A percentile compares a stretch with the other conserved stretches of the same genome.
Conservation (phyloP, 2,797 vertebrate species). For the Ptychadena robeensis region DNA sequence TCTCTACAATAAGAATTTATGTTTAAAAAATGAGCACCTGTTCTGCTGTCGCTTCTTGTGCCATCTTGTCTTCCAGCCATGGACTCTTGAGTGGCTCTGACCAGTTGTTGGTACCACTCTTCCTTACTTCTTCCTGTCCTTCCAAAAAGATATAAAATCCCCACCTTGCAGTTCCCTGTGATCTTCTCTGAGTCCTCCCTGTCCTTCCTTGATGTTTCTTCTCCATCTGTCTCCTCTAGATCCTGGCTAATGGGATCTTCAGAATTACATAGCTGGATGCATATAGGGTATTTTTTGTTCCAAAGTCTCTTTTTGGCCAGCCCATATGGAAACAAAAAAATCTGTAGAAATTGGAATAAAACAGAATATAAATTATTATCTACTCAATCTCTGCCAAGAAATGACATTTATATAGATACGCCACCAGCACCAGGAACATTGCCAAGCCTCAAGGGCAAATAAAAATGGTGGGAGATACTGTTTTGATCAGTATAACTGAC, state of each 20-base stretch:
- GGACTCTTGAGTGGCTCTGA: conserved; percentile 68
- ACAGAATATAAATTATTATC: too few species aligned
- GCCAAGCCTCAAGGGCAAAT: too few species aligned
- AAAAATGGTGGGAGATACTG: too few species aligned
- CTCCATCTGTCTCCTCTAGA: conserved; percentile 46
- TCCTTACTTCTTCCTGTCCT: conserved; percentile 89
- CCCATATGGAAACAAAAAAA: conserved; percentile 81
- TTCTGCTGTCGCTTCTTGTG: conserved; percentile 65
- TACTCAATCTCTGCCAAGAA: too few species aligned
- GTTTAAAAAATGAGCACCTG: conserved; percentile 67
- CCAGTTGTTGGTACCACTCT: conserved; percentile 86
- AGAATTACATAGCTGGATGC: conserved; percentile 74
- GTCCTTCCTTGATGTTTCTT: conserved; percentile 55
- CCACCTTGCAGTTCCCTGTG: conserved; percentile 54
- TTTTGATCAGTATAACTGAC: too few species aligned
- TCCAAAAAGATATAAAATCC: conserved; percentile 84
- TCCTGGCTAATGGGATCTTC: conserved; percentile 55
- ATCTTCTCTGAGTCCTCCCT: background rate
- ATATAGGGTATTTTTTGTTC: conserved; percentile 93
- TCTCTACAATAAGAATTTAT: background rate
- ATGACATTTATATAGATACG: too few species aligned
- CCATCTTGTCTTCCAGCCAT: conserved; percentile 63
- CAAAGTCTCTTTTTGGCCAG: conserved; percentile 87
- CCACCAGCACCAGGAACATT: too few species aligned
- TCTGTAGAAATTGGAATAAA: conserved; percentile 70